These are phyloP conservation scores for Ornithoptera alexandrae DNA, from an alignment of 2,888 invertebrate genomes.

Conservation along the genomic window DNA sequence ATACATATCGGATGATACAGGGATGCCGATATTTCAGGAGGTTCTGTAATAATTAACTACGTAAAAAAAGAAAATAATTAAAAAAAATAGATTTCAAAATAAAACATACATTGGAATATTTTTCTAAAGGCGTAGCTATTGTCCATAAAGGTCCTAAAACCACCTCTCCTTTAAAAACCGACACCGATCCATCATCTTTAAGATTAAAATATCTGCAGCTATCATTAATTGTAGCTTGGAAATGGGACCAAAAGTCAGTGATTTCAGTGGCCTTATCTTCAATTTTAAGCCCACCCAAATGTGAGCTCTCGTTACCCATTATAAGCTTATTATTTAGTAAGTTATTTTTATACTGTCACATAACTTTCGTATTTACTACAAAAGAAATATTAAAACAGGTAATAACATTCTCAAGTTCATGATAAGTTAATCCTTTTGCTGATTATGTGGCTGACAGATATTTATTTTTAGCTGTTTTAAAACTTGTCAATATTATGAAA, in stretches of 20 bases:
- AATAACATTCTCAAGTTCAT: background rate
- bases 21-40: conserved; percentile 93
- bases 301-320: conserved; percentile 90
- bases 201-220: conserved; percentile 76
- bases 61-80: background rate
- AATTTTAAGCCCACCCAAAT: conserved; percentile 85
- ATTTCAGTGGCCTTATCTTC: conserved; percentile 87
- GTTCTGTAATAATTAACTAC: conserved; percentile 81
- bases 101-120: conserved; percentile 85
- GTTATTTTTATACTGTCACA: background rate
- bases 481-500: background rate
- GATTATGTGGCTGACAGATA: conserved; percentile 10
- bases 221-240: conserved; percentile 81
- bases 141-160: conserved; percentile 83
- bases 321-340: conserved; percentile 32
- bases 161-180: conserved; percentile 88
- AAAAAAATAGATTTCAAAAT: conserved; percentile 9
- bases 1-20: conserved; percentile 89
- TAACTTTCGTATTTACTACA: background rate
- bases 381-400: background rate
- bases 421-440: background rate
- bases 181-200: conserved; percentile 81
- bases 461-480: background rate
- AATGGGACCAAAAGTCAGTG: conserved; percentile 89
- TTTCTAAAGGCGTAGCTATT: conserved; percentile 84